Conservation (phyloP, 2,888 invertebrate species). For the Tipula lateralis region DNA sequence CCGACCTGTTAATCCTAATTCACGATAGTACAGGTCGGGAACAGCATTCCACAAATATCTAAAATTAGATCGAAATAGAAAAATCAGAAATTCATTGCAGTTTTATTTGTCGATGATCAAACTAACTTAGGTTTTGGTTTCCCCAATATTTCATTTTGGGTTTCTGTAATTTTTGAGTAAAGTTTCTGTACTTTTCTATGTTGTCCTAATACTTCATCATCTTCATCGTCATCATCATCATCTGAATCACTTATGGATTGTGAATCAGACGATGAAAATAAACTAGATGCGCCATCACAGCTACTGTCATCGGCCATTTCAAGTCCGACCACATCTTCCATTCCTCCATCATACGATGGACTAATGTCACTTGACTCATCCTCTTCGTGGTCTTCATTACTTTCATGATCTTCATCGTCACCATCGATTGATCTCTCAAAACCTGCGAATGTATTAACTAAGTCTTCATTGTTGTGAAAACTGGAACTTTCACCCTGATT, state of each 20-base stretch:
- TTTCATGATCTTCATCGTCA: not conserved
- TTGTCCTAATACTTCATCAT: not conserved
- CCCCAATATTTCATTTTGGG: not conserved
- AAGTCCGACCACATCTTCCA: not conserved
- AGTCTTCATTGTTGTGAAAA: not conserved
- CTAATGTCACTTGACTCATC: not conserved
- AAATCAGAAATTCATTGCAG: not conserved
- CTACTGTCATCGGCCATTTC: not conserved
- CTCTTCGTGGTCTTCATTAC: not conserved
- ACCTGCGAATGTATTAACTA: not conserved
- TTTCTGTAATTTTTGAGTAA: constrained; percentile 5
- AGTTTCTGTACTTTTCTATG: not conserved
- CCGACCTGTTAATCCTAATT: not conserved
- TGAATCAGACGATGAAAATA: not conserved
- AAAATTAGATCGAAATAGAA: not conserved
- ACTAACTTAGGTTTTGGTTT: not conserved
- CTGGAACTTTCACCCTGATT: not conserved
- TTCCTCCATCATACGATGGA: not conserved
- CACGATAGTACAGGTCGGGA: not conserved
- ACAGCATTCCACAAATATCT: not conserved
- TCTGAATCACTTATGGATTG: not conserved
- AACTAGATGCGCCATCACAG: not conserved
- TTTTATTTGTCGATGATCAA: not conserved
- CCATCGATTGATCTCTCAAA: not conserved
- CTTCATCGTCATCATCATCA: not conserved